Evolutionary conservation across 2,888 invertebrate genomes (phyloP).

Genomic region (Pogonocherus hispidulus): DNA sequence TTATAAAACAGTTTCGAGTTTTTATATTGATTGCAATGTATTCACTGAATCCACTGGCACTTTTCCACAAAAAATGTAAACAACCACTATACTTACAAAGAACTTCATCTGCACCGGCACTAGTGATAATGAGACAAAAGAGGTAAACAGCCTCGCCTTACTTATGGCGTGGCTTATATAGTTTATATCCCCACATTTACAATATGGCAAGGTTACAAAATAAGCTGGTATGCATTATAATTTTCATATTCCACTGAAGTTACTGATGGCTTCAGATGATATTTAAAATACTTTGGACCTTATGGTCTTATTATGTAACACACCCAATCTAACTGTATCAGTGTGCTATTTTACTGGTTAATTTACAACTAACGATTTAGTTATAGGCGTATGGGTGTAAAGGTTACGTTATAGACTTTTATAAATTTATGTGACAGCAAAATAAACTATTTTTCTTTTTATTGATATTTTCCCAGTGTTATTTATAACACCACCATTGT

Average conservation of each 20-base stretch:
- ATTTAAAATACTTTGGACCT: background rate
- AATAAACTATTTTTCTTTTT: too few relatives aligned
- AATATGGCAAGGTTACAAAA: slow-evolving; percentile 56
- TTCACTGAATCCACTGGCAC: slow-evolving; percentile 12
- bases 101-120: slow-evolving; percentile 55
- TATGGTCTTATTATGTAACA: background rate
- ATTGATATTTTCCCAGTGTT: too few relatives aligned
- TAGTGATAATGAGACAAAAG: slow-evolving; percentile 51
- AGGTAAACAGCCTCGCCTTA: slow-evolving; percentile 60
- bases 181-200: slow-evolving; percentile 59
- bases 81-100: slow-evolving; percentile 57
- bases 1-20: too few relatives aligned
- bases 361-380: background rate
- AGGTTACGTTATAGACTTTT: background rate
- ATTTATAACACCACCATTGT: too few relatives aligned
- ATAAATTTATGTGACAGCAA: too few relatives aligned
- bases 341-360: background rate
- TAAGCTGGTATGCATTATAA: slow-evolving; percentile 7
- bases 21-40: too few relatives aligned
- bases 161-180: slow-evolving; percentile 58
- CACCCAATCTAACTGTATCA: background rate
- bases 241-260: slow-evolving; percentile 23
- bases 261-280: slow-evolving; percentile 2
- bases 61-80: slow-evolving; percentile 33
- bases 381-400: background rate